phyloP scores from a whole-genome alignment of 2,888 invertebrate genomes.

The Hanleya hanleyi region DNA sequence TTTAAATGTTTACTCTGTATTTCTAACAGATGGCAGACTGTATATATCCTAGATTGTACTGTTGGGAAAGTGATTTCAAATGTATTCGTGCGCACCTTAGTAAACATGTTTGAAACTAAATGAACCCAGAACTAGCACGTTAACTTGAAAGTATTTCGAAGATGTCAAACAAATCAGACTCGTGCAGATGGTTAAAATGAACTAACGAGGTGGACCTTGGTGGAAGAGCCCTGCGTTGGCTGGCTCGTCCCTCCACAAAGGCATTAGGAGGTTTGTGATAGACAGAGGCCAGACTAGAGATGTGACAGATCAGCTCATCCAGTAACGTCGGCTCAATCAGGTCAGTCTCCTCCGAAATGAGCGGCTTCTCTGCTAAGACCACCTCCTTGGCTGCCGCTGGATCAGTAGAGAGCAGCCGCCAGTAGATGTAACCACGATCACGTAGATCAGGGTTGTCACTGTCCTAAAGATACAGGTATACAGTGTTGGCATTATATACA shows the following conservation, averaged over 20 bases:
- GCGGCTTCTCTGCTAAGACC: slow-evolving; percentile 97
- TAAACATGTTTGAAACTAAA: too few species aligned
- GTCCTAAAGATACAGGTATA: slow-evolving; percentile 79
- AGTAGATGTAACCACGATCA: slow-evolving; percentile 99
- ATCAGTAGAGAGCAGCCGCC: slow-evolving; percentile 98
- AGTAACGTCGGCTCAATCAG: slow-evolving; percentile 96
- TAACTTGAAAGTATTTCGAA: too few species aligned
- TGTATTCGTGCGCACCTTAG: too few species aligned
- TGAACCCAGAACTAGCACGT: too few species aligned
- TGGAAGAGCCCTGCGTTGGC: slow-evolving; percentile 58
- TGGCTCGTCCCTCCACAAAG: slow-evolving; percentile 88
- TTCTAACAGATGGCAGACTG: too few species aligned
- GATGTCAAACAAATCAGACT: too few species aligned
- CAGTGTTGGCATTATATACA: too few species aligned
- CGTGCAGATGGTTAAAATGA: too few species aligned
- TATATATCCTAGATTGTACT: too few species aligned
- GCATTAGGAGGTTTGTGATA: slow-evolving; percentile 99
- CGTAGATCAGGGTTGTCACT: slow-evolving; percentile 99
- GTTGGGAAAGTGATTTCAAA: too few species aligned
- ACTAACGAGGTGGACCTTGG: slow-evolving; percentile 63
- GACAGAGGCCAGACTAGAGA: slow-evolving; percentile 97
- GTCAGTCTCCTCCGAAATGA: slow-evolving; percentile 99
- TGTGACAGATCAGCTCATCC: slow-evolving; percentile 99
- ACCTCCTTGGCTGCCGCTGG: slow-evolving; percentile 99
- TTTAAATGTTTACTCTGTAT: too few species aligned